Evolutionary conservation across 2,113 vertebrate genomes (phyloP), one percentile per base, ranked within the genome.

Genomic region (Pelobates fuscus): DNA sequence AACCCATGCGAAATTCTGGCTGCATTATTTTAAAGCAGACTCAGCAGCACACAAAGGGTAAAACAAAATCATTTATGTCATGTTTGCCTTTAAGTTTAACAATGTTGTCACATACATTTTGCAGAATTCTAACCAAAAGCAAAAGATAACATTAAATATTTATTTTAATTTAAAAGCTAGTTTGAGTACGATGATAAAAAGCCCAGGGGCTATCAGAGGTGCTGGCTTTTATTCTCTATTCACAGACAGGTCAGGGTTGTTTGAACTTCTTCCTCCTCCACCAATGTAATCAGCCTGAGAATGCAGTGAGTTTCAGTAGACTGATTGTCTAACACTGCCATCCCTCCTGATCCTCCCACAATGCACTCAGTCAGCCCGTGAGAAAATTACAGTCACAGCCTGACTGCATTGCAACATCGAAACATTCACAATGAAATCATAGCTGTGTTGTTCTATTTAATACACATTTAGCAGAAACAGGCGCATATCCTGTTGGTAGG

Each of bases 51-150:
- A 23, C 10, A n/a, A 2, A 2, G 24, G 29, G 29, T 37, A 62
- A 62, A 62, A 6, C 17, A 62, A 32, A 62, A 60, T 60, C n/a
- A 29, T 17, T 60, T 15, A 27, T 27, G 17, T 15, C 24, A 0
- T 78, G 57, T 73, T 84, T 85, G 81, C 59, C 26, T 83, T 84
- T 57, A 70, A 23, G 72, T 80, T 79, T 71, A 82, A 84, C 65
- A 60, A 77, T 60, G 69, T 74, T 81, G 76, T 80, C 81, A 80
- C 78, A n/a, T 65, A 80, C 80, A 69, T 32, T 71, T 79, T 78
- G 64, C 79, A 81, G 30, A 61, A 75, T 81, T 81, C 27, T 25
- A 77, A 64, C 68, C 46, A 68, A n/a, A 81, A 79, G 78, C 70
- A 80, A 78, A 29, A 58, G 25, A 29, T 58, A 0, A 2, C 46